A percentile compares a stretch with the other conserved stretches of the same genome.
Conservation (phyloP, 2,888 invertebrate species). For the Gerris lacustris region DNA sequence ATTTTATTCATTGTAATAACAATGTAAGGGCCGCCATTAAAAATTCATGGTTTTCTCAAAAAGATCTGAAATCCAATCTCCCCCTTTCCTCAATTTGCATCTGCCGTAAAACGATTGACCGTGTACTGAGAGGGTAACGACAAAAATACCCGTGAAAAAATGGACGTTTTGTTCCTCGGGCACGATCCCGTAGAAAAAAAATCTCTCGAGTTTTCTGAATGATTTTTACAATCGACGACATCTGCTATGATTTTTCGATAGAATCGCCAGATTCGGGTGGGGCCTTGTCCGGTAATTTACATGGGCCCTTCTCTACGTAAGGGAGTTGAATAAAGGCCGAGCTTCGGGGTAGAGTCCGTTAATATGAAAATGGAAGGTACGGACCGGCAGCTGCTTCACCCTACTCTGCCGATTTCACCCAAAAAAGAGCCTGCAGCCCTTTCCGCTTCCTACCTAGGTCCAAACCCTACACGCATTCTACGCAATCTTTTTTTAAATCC, state of each 20-base stretch:
- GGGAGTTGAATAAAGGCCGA: not conserved
- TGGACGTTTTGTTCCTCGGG: too few species aligned
- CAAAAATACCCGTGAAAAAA: too few species aligned
- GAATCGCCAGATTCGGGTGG: not conserved
- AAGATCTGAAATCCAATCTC: too few species aligned
- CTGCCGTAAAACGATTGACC: too few species aligned
- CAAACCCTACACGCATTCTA: not conserved
- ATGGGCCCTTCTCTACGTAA: not conserved
- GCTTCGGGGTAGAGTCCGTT: not conserved
- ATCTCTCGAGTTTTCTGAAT: not conserved
- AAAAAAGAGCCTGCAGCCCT: not conserved
- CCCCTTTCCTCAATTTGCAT: too few species aligned
- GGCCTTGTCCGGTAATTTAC: not conserved
- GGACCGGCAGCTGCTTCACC: not conserved
- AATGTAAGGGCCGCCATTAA: too few species aligned
- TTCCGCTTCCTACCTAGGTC: not conserved
- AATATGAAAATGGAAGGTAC: not conserved
- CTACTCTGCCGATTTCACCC: not conserved
- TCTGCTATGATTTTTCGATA: conserved; percentile 5
- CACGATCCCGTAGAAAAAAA: too few species aligned
- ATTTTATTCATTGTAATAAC: too few species aligned
- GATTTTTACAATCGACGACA: not conserved
- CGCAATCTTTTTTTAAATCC: not conserved
- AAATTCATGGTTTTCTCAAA: too few species aligned
- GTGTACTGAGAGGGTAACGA: too few species aligned